phyloP scores from a whole-genome alignment of 2,113 vertebrate genomes.

The Pogona vitticeps region DNA sequence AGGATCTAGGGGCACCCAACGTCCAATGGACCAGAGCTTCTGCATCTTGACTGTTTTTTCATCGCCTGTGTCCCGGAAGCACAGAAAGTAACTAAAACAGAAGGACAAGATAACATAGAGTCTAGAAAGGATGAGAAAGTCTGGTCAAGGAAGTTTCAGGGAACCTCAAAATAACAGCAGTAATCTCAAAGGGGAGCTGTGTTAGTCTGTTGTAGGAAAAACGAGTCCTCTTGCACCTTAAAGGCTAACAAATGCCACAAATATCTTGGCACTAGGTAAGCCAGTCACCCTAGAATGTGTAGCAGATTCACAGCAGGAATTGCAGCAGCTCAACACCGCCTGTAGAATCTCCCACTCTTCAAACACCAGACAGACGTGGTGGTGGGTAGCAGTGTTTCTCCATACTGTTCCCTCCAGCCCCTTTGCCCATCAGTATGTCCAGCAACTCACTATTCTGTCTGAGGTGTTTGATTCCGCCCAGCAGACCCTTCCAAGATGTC shows the following conservation, averaged over 20 bases:
- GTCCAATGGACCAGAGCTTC: conserved; percentile 84
- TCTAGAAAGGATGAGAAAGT: background rate
- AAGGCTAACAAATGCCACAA: too few species aligned
- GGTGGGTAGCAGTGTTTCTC: too few species aligned
- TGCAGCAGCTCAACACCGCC: background rate
- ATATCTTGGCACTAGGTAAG: too few species aligned
- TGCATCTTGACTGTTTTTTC: conserved; percentile 63
- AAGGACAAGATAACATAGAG: background rate
- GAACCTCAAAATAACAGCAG: background rate
- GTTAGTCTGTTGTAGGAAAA: background rate
- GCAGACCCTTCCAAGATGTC: conserved; percentile 44
- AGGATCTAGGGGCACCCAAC: conserved; percentile 81
- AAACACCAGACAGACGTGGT: background rate
- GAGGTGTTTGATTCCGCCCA: conserved; percentile 20
- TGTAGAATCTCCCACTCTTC: background rate
- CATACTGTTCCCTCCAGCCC: background rate
- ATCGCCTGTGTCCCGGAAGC: conserved; percentile 71
- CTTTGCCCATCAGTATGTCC: background rate
- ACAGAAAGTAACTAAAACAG: conserved; percentile 80
- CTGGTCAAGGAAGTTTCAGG: background rate
- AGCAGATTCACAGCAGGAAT: background rate
- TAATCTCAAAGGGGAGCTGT: background rate
- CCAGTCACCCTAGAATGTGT: too few species aligned
- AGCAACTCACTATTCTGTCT: conserved; percentile 81
- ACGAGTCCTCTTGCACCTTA: too few species aligned